Conservation (phyloP, 2,888 invertebrate species). For the Caradrina kadenii region DNA sequence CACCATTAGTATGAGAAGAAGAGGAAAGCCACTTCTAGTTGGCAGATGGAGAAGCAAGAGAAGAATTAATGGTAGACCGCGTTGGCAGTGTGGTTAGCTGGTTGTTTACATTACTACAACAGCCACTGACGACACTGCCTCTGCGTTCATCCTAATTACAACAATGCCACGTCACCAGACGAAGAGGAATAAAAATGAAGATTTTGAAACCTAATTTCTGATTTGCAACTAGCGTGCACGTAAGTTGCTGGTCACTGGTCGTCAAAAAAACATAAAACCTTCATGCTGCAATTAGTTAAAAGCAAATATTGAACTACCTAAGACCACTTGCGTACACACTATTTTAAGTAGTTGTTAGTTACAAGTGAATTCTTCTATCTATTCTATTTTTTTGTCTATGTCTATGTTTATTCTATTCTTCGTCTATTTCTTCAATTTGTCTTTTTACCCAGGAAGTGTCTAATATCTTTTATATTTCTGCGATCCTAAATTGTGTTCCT, state of each 20-base stretch:
- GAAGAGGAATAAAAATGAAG: slow-evolving; percentile 21
- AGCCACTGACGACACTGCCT: slow-evolving; percentile 99
- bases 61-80: slow-evolving; percentile 89
- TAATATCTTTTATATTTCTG: background rate
- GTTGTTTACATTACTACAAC: slow-evolving; percentile 96
- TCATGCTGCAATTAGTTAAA: background rate
- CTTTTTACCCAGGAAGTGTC: background rate
- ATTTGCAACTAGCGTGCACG: slow-evolving; percentile 4
- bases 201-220: background rate
- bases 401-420: no score
- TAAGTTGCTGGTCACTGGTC: background rate
- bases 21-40: background rate
- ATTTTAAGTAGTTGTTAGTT: background rate
- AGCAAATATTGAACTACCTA: background rate
- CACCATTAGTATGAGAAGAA: background rate
- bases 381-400: no score
- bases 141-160: slow-evolving; percentile 91
- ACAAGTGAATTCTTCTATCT: no score
- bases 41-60: slow-evolving; percentile 47
- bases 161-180: slow-evolving; percentile 7
- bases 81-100: slow-evolving; percentile 99
- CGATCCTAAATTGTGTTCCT: background rate
- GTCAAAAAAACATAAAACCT: background rate
- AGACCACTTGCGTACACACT: background rate
- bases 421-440: background rate